Evolutionary conservation across 2,888 invertebrate genomes (phyloP).

Genomic region (Meliscaeva auricollis): DNA sequence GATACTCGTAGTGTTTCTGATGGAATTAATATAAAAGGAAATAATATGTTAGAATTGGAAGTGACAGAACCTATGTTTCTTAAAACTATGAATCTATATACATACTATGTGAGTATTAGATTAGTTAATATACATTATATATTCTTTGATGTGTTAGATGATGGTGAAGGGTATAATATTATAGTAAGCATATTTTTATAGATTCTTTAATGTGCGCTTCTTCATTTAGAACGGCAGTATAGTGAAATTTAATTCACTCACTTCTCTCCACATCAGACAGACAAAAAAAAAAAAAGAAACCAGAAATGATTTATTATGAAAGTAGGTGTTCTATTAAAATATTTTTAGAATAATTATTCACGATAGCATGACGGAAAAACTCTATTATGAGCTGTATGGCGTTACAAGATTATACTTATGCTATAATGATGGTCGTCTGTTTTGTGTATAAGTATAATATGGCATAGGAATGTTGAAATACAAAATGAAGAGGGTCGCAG

Average conservation of each 20-base stretch:
- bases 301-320: constrained; percentile 67
- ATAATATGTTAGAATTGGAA: constrained; percentile 15
- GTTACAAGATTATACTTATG: constrained; percentile 13
- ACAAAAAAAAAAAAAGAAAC: background rate
- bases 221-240: constrained; percentile 36
- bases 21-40: constrained; percentile 13
- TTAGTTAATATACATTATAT: too few relatives aligned
- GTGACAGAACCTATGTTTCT: constrained; percentile 29
- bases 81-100: constrained; percentile 24
- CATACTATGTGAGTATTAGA: background rate
- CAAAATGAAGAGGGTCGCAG: too few relatives aligned
- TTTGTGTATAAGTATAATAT: background rate
- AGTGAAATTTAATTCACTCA: constrained; percentile 52
- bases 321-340: constrained; percentile 62
- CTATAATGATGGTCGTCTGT: constrained; percentile 4
- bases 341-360: constrained; percentile 72
- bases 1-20: background rate
- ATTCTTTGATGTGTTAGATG: constrained; percentile 6
- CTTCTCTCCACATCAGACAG: constrained; percentile 10
- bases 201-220: constrained; percentile 4
- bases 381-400: constrained; percentile 40
- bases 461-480: background rate
- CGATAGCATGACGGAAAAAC: constrained; percentile 48
- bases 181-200: background rate
- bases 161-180: background rate